These are phyloP conservation scores for Erynnis tages DNA, from an alignment of 2,888 invertebrate genomes.

Conservation along the genomic window DNA sequence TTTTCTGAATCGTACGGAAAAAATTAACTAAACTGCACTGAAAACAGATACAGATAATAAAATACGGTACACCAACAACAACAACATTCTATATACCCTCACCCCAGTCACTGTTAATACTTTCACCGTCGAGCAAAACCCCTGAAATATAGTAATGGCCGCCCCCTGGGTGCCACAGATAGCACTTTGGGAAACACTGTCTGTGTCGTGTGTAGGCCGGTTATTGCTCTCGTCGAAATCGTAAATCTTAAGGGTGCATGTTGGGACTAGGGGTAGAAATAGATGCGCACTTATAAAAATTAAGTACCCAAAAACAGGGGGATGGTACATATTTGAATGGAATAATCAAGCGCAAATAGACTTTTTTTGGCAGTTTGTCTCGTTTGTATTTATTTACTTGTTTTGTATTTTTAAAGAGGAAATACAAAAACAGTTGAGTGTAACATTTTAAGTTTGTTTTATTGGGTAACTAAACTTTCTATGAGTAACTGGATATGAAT, in stretches of 20 bases:
- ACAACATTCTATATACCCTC: background rate
- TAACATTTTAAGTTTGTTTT: no score
- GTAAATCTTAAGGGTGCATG: slow-evolving; percentile 63
- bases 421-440: no score
- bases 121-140: background rate
- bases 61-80: no score
- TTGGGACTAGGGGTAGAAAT: slow-evolving; percentile 49
- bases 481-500: no score
- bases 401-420: no score
- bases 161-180: slow-evolving; percentile 8
- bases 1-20: no score
- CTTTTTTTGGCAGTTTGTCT: background rate
- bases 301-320: slow-evolving; percentile 43
- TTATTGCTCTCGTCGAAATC: slow-evolving; percentile 69
- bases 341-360: slow-evolving; percentile 8
- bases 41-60: no score
- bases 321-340: slow-evolving; percentile 21
- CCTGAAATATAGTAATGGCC: slow-evolving; percentile 17
- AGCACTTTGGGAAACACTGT: slow-evolving; percentile 39
- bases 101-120: background rate
- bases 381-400: background rate
- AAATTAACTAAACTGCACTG: no score
- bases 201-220: slow-evolving; percentile 53
- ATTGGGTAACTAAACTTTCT: no score
- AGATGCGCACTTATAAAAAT: slow-evolving; percentile 74